Evolutionary conservation across 1,140 invertebrate genomes (phyloP), one percentile per base, ranked within the genome.

Genomic region (Drosophila elegans): DNA sequence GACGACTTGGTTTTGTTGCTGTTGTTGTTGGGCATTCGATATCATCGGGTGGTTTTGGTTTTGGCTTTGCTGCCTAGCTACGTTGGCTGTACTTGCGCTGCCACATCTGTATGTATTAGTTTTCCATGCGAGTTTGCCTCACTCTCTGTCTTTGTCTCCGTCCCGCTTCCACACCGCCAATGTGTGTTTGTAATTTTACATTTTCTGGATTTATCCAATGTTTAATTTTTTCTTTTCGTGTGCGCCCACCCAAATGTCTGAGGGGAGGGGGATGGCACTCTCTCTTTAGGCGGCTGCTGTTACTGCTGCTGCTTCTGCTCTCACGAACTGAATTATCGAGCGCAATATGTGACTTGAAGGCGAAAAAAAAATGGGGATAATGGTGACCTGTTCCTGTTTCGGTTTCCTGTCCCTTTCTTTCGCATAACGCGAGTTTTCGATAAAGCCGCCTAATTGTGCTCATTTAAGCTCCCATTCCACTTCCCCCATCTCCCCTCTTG

Each of bases 181-280:
- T 81, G 56, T 78, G 66, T 76, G 54, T 76, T 55, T 83, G 84
- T 86, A 88, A 88, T 88, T 88, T 88, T 88, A 88, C 83, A 88
- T 88, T 88, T 88, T 88, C 84, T 83, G 84, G 79, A 88, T 88
- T 88, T 88, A 88, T 88, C 84, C 83, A 88, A 88, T 89, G 83
- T 79, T 88, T 86, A 89, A 86, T 89, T 88, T 86, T 82, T 80
- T 72, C 38, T 59, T 66, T 67, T 66, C 27, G 73, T 80, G 56
- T 77, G 74, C 74, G 84, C 83, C 83, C 84, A 88, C 83, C 84
- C 83, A 86, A 86, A 88, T 57, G 61, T 61, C 66, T 52, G 45
- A 10, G 45, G 36, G 34, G 25, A 13, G 36, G 29, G 13, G 57
- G 61, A 36, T 53, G 61, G 59, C 45, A 44, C 64, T 67, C 61